phyloP scores from a whole-genome alignment of 2,113 vertebrate genomes.

The Murina feae region DNA sequence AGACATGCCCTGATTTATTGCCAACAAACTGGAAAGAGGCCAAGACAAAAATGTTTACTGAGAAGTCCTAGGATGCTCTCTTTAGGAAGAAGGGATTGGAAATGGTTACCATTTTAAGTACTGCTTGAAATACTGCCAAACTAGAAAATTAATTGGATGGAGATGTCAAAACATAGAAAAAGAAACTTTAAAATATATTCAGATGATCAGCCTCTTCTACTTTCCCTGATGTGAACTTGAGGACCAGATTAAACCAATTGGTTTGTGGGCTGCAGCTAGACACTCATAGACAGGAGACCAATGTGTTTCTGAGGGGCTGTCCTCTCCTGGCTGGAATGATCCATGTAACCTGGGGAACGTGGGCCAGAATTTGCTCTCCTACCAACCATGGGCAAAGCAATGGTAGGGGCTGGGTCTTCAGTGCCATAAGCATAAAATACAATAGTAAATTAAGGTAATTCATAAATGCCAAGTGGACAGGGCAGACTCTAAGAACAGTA shows the following conservation, averaged over 20 bases:
- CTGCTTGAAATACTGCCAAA: neutral
- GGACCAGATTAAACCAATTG: neutral
- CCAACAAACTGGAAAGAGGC: neutral
- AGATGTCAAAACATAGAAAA: neutral
- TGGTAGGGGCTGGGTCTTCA: neutral
- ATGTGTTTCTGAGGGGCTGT: neutral
- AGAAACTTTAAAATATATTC: neutral
- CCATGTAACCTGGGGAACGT: neutral
- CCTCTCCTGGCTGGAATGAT: neutral
- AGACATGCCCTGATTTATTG: neutral
- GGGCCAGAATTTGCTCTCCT: neutral
- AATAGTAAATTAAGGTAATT: neutral
- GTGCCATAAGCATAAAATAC: neutral
- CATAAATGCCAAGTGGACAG: neutral
- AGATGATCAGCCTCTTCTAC: neutral
- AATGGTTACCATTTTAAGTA: constrained; percentile 23
- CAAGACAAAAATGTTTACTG: constrained; percentile 4
- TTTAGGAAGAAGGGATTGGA: constrained; percentile 6
- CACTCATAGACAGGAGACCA: neutral
- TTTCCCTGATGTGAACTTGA: neutral
- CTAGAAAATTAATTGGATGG: neutral
- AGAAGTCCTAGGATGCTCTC: constrained; percentile 7
- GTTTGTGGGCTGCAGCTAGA: neutral
- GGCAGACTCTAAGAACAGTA: neutral
- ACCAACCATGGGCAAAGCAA: fast-evolving